A percentile compares a stretch with the other conserved stretches of the same genome.
Conservation (phyloP, 1,140 invertebrate genomes). For the Polypedilum pembai region DNA sequence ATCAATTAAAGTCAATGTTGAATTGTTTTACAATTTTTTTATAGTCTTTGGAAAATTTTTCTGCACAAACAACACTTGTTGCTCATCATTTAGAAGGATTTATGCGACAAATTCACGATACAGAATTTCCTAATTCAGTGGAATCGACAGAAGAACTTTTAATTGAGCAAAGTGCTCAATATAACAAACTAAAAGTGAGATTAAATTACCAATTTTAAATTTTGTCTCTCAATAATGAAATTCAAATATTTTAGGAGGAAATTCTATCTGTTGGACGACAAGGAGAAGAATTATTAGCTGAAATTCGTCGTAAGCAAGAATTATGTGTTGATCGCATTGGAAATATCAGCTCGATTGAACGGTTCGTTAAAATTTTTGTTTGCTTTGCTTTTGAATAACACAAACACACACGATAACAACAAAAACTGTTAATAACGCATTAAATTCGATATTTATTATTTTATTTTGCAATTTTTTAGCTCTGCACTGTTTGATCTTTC, state of each 20-base stretch:
- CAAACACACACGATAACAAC: slow-evolving; percentile 25
- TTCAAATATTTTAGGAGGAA: slow-evolving; percentile 51
- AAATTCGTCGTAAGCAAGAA: slow-evolving; percentile 53
- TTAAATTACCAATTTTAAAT: not conserved
- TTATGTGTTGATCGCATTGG: slow-evolving; percentile 60
- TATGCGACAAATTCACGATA: slow-evolving; percentile 70
- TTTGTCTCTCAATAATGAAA: not conserved
- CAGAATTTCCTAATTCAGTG: slow-evolving; percentile 79
- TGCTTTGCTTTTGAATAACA: slow-evolving; percentile 30
- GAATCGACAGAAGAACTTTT: slow-evolving; percentile 61
- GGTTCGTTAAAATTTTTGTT: slow-evolving; percentile 47
- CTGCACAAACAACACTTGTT: slow-evolving; percentile 78
- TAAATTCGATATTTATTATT: slow-evolving; percentile 26
- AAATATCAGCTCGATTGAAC: slow-evolving; percentile 87
- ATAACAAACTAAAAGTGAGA: slow-evolving; percentile 54
- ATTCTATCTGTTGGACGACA: slow-evolving; percentile 71
- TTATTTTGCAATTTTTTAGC: slow-evolving; percentile 25
- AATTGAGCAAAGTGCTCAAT: slow-evolving; percentile 56
- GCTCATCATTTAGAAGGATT: slow-evolving; percentile 75
- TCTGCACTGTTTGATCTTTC: slow-evolving; percentile 29
- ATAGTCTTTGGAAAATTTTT: slow-evolving; percentile 93
- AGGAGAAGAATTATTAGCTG: slow-evolving; percentile 71
- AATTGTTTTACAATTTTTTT: slow-evolving; percentile 37
- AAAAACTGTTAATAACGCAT: not conserved
- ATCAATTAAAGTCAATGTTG: slow-evolving; percentile 29